Percentiles rank a stretch among this genome's conserved stretches.
phyloP scores from a whole-genome alignment of 2,797 vertebrate species.

The Gymnopithys bicolor region DNA sequence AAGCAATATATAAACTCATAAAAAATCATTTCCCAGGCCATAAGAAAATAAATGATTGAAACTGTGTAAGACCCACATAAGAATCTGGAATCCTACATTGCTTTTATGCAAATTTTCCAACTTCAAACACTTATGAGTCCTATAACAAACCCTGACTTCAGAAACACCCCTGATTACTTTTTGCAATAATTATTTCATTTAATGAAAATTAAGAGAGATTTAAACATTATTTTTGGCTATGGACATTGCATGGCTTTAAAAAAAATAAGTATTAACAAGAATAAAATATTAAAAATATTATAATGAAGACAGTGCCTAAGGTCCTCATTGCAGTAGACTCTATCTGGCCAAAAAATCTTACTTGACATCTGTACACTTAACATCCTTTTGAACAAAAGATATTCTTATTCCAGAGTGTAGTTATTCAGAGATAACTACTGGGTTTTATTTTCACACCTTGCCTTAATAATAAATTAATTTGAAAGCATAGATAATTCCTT shows the following conservation, averaged over 20 bases:
- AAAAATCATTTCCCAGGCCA: background rate
- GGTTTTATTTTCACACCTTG: slow-evolving; percentile 5
- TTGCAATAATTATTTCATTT: background rate
- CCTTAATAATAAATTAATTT: slow-evolving; percentile 8
- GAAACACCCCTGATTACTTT: background rate
- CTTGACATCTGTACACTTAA: background rate
- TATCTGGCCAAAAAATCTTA: background rate
- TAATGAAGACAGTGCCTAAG: background rate
- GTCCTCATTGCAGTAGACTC: background rate
- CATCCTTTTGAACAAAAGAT: slow-evolving; percentile 1
- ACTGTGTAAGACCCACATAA: background rate
- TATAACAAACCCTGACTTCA: background rate
- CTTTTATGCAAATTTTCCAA: background rate
- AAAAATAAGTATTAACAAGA: background rate
- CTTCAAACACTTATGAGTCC: background rate
- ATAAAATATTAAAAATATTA: background rate
- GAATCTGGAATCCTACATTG: background rate
- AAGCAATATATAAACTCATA: background rate
- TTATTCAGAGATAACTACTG: background rate
- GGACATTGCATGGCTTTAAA: background rate
- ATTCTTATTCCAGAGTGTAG: background rate
- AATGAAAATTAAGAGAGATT: background rate
- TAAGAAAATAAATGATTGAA: background rate
- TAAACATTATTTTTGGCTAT: background rate
- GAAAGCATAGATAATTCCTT: slow-evolving; percentile 12